These are phyloP conservation scores for Decapterus maruadsi DNA, from an alignment of 2,797 vertebrate genomes.

Conservation along the genomic window DNA sequence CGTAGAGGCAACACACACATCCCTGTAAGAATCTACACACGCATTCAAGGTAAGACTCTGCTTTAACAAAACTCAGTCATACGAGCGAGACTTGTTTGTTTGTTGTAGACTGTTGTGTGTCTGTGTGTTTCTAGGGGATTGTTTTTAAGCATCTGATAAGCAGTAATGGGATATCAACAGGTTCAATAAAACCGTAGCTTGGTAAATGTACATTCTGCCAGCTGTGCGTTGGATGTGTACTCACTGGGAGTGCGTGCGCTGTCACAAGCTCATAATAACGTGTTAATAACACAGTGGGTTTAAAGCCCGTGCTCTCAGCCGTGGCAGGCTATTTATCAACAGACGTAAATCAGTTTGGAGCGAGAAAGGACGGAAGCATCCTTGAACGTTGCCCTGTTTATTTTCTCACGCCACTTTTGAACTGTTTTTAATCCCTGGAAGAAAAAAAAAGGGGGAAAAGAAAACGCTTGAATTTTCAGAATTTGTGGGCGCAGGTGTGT, in stretches of 20 bases:
- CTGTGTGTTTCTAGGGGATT: slow-evolving; percentile 2
- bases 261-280: slow-evolving; percentile 54
- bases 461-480: slow-evolving; percentile 43
- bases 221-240: slow-evolving; percentile 45
- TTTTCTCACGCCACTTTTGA: slow-evolving; percentile 62
- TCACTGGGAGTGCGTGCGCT: slow-evolving; percentile 10
- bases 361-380: slow-evolving; percentile 72
- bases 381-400: slow-evolving; percentile 55
- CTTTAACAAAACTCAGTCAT: slow-evolving; percentile 1
- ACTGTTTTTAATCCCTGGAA: slow-evolving; percentile 59
- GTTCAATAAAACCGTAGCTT: background rate
- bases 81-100: background rate
- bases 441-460: background rate
- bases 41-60: slow-evolving; percentile 67
- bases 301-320: slow-evolving; percentile 17
- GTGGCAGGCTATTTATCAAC: slow-evolving; percentile 49
- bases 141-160: background rate
- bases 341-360: slow-evolving; percentile 70
- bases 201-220: slow-evolving; percentile 35
- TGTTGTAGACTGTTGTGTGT: slow-evolving; percentile 8
- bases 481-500: slow-evolving; percentile 21
- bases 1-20: slow-evolving; percentile 28
- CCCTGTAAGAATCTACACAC: slow-evolving; percentile 41
- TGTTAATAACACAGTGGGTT: slow-evolving; percentile 26
- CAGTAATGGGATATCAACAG: background rate